Percentiles rank a stretch among this genome's conserved stretches.
Conservation (phyloP, 1,140 invertebrate species). For the Oryzaephilus surinamensis region DNA sequence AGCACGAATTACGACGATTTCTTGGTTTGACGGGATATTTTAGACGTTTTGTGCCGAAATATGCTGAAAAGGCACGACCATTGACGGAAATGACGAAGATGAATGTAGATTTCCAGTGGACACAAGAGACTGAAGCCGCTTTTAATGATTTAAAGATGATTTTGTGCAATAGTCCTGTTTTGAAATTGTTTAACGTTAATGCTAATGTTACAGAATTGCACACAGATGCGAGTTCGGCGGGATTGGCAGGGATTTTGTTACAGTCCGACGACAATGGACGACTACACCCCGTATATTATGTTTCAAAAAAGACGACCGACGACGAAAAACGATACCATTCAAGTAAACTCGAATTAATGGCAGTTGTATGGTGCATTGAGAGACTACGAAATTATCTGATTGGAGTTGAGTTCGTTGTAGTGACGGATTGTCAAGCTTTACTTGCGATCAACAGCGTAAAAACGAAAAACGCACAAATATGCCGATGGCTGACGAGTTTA, state of each 20-base stretch:
- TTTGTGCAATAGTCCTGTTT: slow-evolving; percentile 1
- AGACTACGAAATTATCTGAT: slow-evolving; percentile 32
- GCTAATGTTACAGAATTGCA: slow-evolving; percentile 17
- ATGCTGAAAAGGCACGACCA: neutral
- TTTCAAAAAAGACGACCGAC: too few species aligned
- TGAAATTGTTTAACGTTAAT: slow-evolving; percentile 2
- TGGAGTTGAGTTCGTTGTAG: slow-evolving; percentile 29
- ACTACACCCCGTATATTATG: slow-evolving; percentile 13
- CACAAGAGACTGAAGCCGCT: slow-evolving; percentile 8
- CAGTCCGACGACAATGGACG: slow-evolving; percentile 20
- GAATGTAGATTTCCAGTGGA: slow-evolving; percentile 6
- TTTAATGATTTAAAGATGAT: neutral
- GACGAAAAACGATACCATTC: slow-evolving; percentile 13
- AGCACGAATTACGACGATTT: slow-evolving; percentile 2
- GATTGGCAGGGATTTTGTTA: slow-evolving; percentile 28
- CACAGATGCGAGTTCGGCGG: slow-evolving; percentile 27
- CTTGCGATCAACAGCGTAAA: too few species aligned
- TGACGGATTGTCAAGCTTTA: slow-evolving; percentile 34
- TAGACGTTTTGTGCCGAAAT: slow-evolving; percentile 8
- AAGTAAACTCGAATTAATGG: too few species aligned
- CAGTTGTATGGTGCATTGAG: slow-evolving; percentile 25
- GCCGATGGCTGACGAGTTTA: too few species aligned
- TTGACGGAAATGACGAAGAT: slow-evolving; percentile 1
- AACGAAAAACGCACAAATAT: too few species aligned
- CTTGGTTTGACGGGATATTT: slow-evolving; percentile 10